Conservation (phyloP, 1,140 invertebrate genomes). For the Hycleus phaleratus region DNA sequence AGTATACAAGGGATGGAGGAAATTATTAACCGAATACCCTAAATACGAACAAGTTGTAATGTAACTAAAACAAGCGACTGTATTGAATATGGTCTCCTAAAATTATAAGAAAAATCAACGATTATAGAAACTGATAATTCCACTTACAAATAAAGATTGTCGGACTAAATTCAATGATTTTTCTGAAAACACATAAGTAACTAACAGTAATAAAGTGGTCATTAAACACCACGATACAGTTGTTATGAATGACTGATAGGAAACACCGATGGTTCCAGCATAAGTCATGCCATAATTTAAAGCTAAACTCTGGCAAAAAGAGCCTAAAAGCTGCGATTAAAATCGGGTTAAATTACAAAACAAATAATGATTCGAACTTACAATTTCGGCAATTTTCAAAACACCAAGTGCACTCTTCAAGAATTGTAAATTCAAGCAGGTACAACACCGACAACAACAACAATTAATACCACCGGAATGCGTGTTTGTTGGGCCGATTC, state of each 20-base stretch:
- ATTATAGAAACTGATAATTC: background rate
- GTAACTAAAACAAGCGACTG: conserved; percentile 64
- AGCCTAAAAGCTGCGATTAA: conserved; percentile 54
- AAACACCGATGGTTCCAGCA: conserved; percentile 56
- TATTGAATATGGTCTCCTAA: conserved; percentile 72
- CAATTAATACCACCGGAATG: conserved; percentile 49
- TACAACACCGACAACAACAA: conserved; percentile 65
- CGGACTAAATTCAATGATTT: conserved; percentile 64
- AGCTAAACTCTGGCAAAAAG: conserved; percentile 65
- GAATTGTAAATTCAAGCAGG: conserved; percentile 69
- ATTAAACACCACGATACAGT: conserved; percentile 66
- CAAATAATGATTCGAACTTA: conserved; percentile 41
- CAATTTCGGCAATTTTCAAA: conserved; percentile 66
- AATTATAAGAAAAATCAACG: conserved; percentile 32
- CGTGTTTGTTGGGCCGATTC: conserved; percentile 12
- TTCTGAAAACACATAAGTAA: conserved; percentile 67
- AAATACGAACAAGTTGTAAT: conserved; percentile 66
- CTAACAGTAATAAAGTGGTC: conserved; percentile 59
- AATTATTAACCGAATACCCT: conserved; percentile 64
- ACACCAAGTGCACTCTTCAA: conserved; percentile 59
- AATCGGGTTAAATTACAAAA: conserved; percentile 1
- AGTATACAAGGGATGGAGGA: conserved; percentile 56
- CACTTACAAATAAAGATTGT: conserved; percentile 71
- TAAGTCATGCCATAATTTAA: conserved; percentile 64
- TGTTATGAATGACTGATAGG: conserved; percentile 68